Evolutionary conservation across 2,888 invertebrate genomes (phyloP).

Genomic region (Nomada flava): DNA sequence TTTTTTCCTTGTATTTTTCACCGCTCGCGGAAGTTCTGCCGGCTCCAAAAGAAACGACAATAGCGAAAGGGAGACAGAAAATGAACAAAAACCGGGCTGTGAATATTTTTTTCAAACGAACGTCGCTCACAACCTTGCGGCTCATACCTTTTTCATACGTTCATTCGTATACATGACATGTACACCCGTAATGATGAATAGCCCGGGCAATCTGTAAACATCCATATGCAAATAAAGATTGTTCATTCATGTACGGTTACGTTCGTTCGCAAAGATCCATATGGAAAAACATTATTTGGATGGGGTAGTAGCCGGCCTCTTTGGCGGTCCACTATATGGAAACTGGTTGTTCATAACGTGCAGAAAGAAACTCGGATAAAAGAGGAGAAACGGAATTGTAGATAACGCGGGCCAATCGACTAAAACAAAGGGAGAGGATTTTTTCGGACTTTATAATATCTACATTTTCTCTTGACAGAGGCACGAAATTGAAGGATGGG

Average conservation of each 20-base stretch:
- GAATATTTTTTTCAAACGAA: constrained; percentile 32
- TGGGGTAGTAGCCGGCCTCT: background rate
- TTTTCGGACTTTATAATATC: background rate
- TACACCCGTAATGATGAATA: constrained; percentile 33
- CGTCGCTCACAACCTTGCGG: constrained; percentile 9
- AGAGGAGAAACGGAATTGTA: background rate
- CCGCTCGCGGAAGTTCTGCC: background rate
- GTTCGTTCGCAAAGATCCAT: background rate
- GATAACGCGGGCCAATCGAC: background rate
- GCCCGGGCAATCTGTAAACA: constrained; percentile 29
- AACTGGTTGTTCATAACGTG: background rate
- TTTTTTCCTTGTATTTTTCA: background rate
- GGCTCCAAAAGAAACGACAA: no score
- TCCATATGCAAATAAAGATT: constrained; percentile 38
- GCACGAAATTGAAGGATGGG: background rate
- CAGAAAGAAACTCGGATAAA: background rate
- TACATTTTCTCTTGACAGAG: background rate
- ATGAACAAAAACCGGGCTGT: background rate
- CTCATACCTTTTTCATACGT: constrained; percentile 39
- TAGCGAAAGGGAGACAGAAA: background rate
- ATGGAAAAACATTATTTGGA: constrained; percentile 17
- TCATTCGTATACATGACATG: constrained; percentile 40
- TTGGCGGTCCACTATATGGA: background rate
- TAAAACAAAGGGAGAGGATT: background rate
- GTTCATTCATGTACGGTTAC: background rate